Base-by-base conservation (phyloP, 2,113 vertebrate genomes). In the Cyphomyrus plagiostoma region DNA sequence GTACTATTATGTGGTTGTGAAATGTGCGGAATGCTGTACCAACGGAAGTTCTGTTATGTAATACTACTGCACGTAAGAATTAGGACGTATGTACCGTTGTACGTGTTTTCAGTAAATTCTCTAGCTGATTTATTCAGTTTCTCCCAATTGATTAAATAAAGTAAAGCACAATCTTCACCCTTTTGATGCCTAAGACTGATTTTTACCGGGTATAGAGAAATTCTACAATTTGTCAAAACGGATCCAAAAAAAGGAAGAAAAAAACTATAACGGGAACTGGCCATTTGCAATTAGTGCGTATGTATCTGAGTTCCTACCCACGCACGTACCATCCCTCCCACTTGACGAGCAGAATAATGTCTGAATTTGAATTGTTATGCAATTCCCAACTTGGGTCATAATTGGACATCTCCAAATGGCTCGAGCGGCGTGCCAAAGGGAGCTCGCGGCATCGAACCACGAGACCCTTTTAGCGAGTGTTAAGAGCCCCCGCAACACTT, bases 371-470 rank as follows among this genome's bases (percentile, higher is more conserved):
- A 89, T 42, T 62, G 80, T 89, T 89, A 89, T 48, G 89, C 89
- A 89, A 62, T 89, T 62, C 50, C 52, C 89, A 89, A 58, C 77
- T 50, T 89, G 88, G 89, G 50, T 84, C 77, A 19, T 89, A 48
- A 89, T n/a, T 85, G 39, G 42, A 82, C 23, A 46, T 46, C 80
- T 52, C 39, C 39, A 85, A 84, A 85, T 89, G 89, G 80, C 11
- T 45, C 56, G 80, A 10, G 74, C 35, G 42, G 45, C 21, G 87
- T 88, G 58, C 26, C 66, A 49, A 62, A 74, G 87, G 46, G 88
- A 45, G 45, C 46, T 50, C 23, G 23, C 70, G 88, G 19, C 48
- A 80, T 30, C 19, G 46, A 56, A 50, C 88, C 19, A 83, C 49
- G 39, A 89, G 80, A 89, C 35, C 52, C 52, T 84, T 89, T 89